Conservation (phyloP, 2,888 invertebrate species). For the Amblyjoppa proteus region DNA sequence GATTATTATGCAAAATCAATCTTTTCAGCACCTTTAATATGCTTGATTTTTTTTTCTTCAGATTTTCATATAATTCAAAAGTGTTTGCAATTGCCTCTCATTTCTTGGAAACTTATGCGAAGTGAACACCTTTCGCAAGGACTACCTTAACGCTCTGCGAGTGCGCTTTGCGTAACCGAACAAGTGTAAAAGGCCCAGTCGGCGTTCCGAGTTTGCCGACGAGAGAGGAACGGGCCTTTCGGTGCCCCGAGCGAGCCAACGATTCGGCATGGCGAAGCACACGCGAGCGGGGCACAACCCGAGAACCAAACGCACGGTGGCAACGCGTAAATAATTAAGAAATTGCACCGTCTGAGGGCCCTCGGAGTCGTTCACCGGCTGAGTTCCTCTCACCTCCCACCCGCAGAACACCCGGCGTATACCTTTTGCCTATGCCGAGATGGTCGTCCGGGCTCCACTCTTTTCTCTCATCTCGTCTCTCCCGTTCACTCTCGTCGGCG, state of each 20-base stretch:
- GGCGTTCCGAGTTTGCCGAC: conserved; percentile 35
- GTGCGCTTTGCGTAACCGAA: conserved; percentile 31
- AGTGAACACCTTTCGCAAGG: no score
- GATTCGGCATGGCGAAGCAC: conserved; percentile 68
- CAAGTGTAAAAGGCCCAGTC: conserved; percentile 49
- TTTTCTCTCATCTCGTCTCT: conserved; percentile 46
- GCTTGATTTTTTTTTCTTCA: no score
- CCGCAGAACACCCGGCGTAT: not conserved
- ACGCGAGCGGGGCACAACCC: conserved; percentile 70
- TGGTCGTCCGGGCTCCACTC: not conserved
- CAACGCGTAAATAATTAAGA: conserved; percentile 77
- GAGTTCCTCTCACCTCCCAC: conserved; percentile 28
- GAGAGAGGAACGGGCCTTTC: conserved; percentile 63
- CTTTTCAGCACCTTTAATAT: no score
- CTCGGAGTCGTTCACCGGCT: conserved; percentile 26
- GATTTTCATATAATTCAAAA: no score
- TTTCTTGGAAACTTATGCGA: no score
- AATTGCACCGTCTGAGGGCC: conserved; percentile 68
- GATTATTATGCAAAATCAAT: no score
- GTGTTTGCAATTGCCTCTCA: no score
- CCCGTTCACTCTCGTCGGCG: conserved; percentile 26
- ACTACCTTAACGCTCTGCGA: conserved; percentile 42
- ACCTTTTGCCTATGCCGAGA: conserved; percentile 45
- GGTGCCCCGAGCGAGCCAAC: conserved; percentile 63
- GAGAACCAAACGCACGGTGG: conserved; percentile 64